Evolutionary conservation across 2,113 vertebrate genomes (phyloP).

Genomic region (Oriolus oriolus): DNA sequence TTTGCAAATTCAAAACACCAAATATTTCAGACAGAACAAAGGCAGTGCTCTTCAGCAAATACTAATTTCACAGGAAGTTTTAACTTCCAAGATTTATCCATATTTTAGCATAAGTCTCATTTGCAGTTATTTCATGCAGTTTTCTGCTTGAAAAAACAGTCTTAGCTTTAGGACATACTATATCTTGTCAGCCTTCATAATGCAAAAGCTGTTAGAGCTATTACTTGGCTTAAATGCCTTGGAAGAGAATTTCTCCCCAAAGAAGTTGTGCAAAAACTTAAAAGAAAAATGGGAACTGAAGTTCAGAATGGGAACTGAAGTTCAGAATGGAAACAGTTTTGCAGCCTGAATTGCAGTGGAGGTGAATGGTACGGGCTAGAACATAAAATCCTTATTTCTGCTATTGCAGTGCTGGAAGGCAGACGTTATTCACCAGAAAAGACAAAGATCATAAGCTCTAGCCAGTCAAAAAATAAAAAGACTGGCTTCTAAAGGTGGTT

Average conservation of each 20-base stretch:
- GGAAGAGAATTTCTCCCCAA: slow-evolving; percentile 1
- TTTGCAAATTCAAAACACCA: background rate
- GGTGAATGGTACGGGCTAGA: background rate
- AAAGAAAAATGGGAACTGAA: slow-evolving; percentile 9
- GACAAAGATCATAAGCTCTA: background rate
- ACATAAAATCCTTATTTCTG: slow-evolving; percentile 35
- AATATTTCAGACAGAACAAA: slow-evolving; percentile 28
- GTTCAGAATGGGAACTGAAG: slow-evolving; percentile 6
- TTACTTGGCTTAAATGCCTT: slow-evolving; percentile 34
- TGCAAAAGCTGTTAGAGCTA: slow-evolving; percentile 6
- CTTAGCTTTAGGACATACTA: slow-evolving; percentile 44
- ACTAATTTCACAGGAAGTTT: slow-evolving; percentile 49
- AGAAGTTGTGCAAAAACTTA: slow-evolving; percentile 40
- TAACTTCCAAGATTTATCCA: slow-evolving; percentile 32
- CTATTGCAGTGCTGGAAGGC: background rate
- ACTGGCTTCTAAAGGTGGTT: background rate
- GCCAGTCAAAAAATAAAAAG: background rate
- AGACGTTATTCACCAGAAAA: slow-evolving; percentile 3
- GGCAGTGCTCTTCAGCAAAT: background rate
- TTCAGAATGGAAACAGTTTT: slow-evolving; percentile 24
- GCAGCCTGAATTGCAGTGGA: background rate
- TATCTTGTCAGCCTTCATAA: slow-evolving; percentile 41
- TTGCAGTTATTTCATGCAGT: slow-evolving; percentile 42
- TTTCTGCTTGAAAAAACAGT: slow-evolving; percentile 51
- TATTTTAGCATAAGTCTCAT: slow-evolving; percentile 42